These are phyloP conservation scores for Eupristina koningsbergeri DNA, from an alignment of 1,140 invertebrate genomes.

Conservation along the genomic window DNA sequence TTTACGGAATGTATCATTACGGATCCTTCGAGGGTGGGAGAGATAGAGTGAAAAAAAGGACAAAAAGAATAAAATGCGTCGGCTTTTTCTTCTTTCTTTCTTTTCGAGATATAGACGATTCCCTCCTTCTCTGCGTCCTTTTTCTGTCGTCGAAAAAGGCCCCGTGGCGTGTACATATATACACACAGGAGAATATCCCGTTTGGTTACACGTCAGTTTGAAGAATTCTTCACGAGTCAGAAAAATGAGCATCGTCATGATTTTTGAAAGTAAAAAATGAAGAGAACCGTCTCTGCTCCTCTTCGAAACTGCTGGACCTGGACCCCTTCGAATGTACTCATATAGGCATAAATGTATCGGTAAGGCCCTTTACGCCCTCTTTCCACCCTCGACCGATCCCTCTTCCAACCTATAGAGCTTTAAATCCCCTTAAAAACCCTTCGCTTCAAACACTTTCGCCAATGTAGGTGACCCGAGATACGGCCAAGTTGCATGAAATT, in stretches of 20 bases:
- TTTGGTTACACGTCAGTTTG: conserved; percentile 72
- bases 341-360: background rate
- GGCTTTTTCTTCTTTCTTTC: conserved; percentile 40
- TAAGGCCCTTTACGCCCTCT: background rate
- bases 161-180: conserved; percentile 25
- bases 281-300: conserved; percentile 38
- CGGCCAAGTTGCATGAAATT: no score
- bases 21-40: conserved; percentile 25
- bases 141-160: conserved; percentile 40
- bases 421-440: no score
- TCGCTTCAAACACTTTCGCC: background rate
- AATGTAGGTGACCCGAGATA: no score
- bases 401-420: background rate
- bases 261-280: conserved; percentile 75
- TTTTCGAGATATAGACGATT: conserved; percentile 32
- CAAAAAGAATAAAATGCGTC: conserved; percentile 7
- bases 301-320: background rate
- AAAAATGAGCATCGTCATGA: conserved; percentile 75
- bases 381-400: background rate
- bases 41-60: conserved; percentile 44
- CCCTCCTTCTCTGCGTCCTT: conserved; percentile 15
- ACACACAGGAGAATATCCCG: conserved; percentile 51
- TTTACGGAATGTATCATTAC: conserved; percentile 42
- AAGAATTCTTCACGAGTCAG: conserved; percentile 74
- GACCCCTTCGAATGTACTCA: background rate